Evolutionary conservation across 2,888 invertebrate genomes (phyloP).

Genomic region (Neocrepidodera transversa): DNA sequence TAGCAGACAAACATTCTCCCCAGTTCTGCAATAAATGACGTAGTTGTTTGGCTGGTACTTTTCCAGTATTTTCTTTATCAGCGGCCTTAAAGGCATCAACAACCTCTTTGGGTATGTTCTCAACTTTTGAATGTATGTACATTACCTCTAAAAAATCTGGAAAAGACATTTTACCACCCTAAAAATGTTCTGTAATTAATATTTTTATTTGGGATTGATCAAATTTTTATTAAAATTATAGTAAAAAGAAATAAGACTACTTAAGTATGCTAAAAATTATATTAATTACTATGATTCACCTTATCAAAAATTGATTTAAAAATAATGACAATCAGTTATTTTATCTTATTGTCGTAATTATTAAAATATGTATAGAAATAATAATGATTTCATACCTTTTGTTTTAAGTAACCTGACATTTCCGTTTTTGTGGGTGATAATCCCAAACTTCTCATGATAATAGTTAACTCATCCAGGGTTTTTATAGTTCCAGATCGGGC

Average conservation of each 20-base stretch:
- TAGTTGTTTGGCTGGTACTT: slow-evolving; percentile 82
- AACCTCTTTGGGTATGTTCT: slow-evolving; percentile 83
- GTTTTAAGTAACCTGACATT: slow-evolving; percentile 80
- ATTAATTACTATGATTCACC: not conserved
- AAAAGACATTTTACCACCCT: slow-evolving; percentile 91
- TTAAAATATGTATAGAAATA: not conserved
- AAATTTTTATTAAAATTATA: no score
- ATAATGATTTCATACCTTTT: slow-evolving; percentile 57
- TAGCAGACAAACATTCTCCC: slow-evolving; percentile 84
- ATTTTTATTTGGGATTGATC: no score
- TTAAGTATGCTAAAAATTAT: not conserved
- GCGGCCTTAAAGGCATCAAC: slow-evolving; percentile 90
- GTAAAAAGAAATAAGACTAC: no score
- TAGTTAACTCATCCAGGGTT: slow-evolving; percentile 87
- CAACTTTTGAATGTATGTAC: slow-evolving; percentile 87
- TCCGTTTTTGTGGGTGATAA: slow-evolving; percentile 94
- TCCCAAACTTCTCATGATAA: slow-evolving; percentile 93
- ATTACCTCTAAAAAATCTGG: slow-evolving; percentile 95
- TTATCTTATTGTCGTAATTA: no score
- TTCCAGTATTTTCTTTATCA: slow-evolving; percentile 75
- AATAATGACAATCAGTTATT: no score
- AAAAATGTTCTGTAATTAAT: no score
- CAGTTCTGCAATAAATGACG: slow-evolving; percentile 87
- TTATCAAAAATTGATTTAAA: not conserved
- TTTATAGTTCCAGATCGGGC: slow-evolving; percentile 89